A percentile compares a stretch with the other conserved stretches of the same genome.
Conservation (phyloP, 2,113 vertebrate species). For the Guaruba guarouba region DNA sequence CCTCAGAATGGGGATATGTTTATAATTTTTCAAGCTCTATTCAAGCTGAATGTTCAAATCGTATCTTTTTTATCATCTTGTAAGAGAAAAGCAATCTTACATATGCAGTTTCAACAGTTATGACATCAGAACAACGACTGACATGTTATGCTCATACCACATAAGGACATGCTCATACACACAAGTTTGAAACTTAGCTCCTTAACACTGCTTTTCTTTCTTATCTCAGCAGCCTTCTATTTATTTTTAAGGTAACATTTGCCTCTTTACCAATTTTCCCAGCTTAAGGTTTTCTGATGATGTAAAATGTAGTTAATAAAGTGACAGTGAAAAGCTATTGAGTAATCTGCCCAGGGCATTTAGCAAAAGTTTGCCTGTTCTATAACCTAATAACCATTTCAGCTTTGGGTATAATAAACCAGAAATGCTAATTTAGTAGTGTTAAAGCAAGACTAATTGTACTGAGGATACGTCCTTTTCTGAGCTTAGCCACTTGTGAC, state of each 20-base stretch:
- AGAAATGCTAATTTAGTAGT: slow-evolving; percentile 63
- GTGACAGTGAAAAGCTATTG: slow-evolving; percentile 46
- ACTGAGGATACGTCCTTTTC: slow-evolving; percentile 35
- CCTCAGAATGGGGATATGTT: not conserved
- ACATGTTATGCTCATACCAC: not conserved
- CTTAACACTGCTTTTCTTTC: not conserved
- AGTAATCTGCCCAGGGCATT: slow-evolving; percentile 55
- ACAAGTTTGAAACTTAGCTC: not conserved
- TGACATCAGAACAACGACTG: not conserved
- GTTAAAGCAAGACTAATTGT: slow-evolving; percentile 71
- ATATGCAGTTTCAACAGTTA: not conserved
- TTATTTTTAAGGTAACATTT: not conserved
- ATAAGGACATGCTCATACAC: not conserved
- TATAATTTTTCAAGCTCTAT: not conserved
- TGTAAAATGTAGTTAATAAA: slow-evolving; percentile 22
- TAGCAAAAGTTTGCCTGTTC: slow-evolving; percentile 72
- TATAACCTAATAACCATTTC: slow-evolving; percentile 65
- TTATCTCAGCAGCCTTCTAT: not conserved
- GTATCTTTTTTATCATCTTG: not conserved
- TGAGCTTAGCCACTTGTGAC: slow-evolving; percentile 61
- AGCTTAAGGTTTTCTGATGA: slow-evolving; percentile 26
- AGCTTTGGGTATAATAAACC: slow-evolving; percentile 67
- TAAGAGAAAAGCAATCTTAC: not conserved
- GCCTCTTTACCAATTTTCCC: not conserved
- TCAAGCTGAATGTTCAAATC: not conserved